A percentile compares a stretch with the other conserved stretches of the same genome.
Conservation (phyloP, 2,888 invertebrate species). For the Muschampia plurimacula region DNA sequence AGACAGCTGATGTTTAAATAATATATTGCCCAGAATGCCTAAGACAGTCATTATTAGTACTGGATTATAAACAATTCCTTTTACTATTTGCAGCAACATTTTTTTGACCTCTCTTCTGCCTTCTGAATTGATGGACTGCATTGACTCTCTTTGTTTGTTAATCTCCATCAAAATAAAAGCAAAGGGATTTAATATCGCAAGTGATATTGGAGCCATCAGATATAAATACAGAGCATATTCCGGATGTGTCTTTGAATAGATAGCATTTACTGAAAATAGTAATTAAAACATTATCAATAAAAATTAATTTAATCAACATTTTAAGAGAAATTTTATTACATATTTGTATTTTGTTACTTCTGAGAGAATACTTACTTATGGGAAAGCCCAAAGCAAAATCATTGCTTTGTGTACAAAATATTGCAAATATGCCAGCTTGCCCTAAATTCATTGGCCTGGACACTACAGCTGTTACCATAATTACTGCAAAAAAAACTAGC, state of each 20-base stretch:
- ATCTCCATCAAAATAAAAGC: constrained; percentile 96
- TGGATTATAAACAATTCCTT: constrained; percentile 94
- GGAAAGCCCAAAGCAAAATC: constrained; percentile 99
- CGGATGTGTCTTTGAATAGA: constrained; percentile 94
- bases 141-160: constrained; percentile 81
- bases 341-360: background rate
- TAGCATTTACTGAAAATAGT: constrained; percentile 89
- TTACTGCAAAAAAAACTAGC: constrained; percentile 92
- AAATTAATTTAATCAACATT: background rate
- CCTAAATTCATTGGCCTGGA: constrained; percentile 93
- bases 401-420: constrained; percentile 98
- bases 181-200: constrained; percentile 96
- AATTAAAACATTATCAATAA: constrained; percentile 10
- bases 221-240: constrained; percentile 96
- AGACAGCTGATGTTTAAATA: constrained; percentile 92
- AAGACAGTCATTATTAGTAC: constrained; percentile 96
- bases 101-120: constrained; percentile 62
- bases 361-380: constrained; percentile 88
- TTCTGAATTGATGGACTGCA: constrained; percentile 48
- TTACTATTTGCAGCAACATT: constrained; percentile 80
- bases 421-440: constrained; percentile 95
- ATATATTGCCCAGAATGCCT: constrained; percentile 93
- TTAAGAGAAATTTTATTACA: too few species aligned
- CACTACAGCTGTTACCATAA: constrained; percentile 91
- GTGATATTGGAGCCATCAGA: constrained; percentile 96